Evolutionary conservation across 2,113 vertebrate genomes (phyloP).

Genomic region (Aspidoscelis tigris): DNA sequence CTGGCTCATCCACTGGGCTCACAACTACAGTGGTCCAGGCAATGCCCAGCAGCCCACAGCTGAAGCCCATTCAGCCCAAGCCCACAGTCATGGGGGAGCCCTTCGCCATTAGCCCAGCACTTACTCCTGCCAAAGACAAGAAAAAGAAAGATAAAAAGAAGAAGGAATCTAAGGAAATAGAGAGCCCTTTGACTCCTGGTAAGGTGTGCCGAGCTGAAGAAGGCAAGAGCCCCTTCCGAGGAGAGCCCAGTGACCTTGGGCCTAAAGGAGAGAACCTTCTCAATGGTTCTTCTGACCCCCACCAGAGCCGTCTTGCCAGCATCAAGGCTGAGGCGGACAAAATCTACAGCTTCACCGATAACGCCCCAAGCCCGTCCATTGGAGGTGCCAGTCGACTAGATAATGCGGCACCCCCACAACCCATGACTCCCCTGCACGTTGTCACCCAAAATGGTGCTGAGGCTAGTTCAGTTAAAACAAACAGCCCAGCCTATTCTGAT

Average conservation of each 20-base stretch:
- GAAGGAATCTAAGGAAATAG: constrained; percentile 92
- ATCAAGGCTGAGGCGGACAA: constrained; percentile 98
- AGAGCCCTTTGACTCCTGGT: constrained; percentile 88
- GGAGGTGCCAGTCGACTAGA: constrained; percentile 90
- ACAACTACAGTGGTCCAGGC: constrained; percentile 89
- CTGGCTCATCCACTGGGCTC: constrained; percentile 82
- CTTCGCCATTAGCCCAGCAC: constrained; percentile 84
- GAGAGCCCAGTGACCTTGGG: constrained; percentile 82
- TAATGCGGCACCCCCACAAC: constrained; percentile 81
- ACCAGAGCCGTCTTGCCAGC: constrained; percentile 96
- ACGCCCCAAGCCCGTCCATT: constrained; percentile 96
- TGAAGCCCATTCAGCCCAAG: constrained; percentile 95
- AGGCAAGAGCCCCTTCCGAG: constrained; percentile 91
- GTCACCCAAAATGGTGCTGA: constrained; percentile 96
- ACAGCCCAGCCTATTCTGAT: constrained; percentile 96
- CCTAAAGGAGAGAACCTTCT: constrained; percentile 88
- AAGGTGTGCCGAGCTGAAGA: constrained; percentile 90
- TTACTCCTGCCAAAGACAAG: constrained; percentile 94
- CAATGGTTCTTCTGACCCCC: constrained; percentile 92
- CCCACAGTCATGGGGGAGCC: constrained; percentile 90
- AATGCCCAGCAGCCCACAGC: constrained; percentile 93
- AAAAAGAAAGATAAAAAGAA: constrained; percentile 99
- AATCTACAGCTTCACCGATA: constrained; percentile 98
- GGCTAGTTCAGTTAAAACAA: constrained; percentile 93
- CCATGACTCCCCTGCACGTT: constrained; percentile 88